phyloP scores from a whole-genome alignment of 2,797 vertebrate genomes.

The Mormyrus proboscirostris region DNA sequence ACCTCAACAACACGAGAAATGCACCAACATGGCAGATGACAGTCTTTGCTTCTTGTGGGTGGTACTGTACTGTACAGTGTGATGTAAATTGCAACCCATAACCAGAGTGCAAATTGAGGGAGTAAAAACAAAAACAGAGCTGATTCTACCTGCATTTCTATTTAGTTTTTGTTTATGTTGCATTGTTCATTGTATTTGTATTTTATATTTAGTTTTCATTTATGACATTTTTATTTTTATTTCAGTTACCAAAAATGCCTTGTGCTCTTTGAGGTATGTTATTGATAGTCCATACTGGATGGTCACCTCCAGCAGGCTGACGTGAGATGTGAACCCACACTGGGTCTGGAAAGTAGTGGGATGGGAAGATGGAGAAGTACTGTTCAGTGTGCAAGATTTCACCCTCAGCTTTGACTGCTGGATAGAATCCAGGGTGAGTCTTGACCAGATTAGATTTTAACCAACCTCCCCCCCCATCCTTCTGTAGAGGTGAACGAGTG shows the following conservation, averaged over 20 bases:
- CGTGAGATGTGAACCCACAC: not conserved
- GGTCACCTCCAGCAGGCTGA: not conserved
- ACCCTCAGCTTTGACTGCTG: not conserved
- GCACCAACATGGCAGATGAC: not conserved
- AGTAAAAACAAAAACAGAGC: not conserved
- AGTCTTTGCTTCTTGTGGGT: not conserved
- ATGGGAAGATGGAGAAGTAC: not conserved
- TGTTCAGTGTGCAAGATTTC: not conserved
- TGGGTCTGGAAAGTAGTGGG: not conserved
- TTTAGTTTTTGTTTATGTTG: not conserved
- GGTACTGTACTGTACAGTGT: not conserved
- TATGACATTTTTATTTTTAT: not conserved
- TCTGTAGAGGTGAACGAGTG: slow-evolving; percentile 89
- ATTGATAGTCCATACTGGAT: not conserved
- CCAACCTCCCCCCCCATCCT: not conserved
- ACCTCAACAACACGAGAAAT: not conserved
- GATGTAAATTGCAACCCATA: not conserved
- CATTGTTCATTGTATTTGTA: not conserved
- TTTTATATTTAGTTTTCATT: not conserved
- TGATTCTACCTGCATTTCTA: not conserved
- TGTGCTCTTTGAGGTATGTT: not conserved
- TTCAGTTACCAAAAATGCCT: not conserved
- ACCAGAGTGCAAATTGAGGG: not conserved
- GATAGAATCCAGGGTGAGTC: not conserved
- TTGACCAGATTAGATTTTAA: slow-evolving; percentile 12